A percentile compares a stretch with the other conserved stretches of the same genome.
Conservation (phyloP, 2,113 vertebrate genomes). For the Tyrannus savana region DNA sequence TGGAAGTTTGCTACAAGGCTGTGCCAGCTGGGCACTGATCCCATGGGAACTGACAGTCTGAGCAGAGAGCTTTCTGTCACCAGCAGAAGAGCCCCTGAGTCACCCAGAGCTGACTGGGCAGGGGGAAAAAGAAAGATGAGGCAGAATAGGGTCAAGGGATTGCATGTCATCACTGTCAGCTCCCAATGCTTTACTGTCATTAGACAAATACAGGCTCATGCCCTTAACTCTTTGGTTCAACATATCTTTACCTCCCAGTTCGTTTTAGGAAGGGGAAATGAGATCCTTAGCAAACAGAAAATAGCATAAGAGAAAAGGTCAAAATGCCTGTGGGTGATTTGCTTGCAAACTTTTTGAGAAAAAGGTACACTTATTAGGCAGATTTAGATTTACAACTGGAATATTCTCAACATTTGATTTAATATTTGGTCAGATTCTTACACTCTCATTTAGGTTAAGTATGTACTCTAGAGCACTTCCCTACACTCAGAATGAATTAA, state of each 20-base stretch:
- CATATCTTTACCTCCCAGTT: background rate
- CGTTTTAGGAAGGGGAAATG: background rate
- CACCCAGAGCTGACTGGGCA: background rate
- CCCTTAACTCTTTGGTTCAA: background rate
- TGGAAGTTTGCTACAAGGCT: background rate
- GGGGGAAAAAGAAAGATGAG: background rate
- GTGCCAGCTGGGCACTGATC: background rate
- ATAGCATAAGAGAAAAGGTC: background rate
- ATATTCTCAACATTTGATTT: background rate
- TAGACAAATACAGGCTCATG: background rate
- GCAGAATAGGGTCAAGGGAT: background rate
- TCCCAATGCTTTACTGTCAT: background rate
- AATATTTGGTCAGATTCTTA: background rate
- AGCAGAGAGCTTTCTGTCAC: background rate
- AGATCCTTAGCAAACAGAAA: conserved; percentile 5
- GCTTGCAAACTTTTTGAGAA: background rate
- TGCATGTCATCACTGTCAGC: background rate
- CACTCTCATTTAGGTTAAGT: background rate
- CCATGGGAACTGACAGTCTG: background rate
- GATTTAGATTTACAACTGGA: background rate
- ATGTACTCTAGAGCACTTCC: background rate
- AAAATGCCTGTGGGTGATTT: background rate
- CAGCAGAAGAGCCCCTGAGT: background rate
- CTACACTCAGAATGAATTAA: background rate
- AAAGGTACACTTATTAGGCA: background rate